phyloP scores from a whole-genome alignment of 2,888 invertebrate genomes.

The Nomada ferruginata region DNA sequence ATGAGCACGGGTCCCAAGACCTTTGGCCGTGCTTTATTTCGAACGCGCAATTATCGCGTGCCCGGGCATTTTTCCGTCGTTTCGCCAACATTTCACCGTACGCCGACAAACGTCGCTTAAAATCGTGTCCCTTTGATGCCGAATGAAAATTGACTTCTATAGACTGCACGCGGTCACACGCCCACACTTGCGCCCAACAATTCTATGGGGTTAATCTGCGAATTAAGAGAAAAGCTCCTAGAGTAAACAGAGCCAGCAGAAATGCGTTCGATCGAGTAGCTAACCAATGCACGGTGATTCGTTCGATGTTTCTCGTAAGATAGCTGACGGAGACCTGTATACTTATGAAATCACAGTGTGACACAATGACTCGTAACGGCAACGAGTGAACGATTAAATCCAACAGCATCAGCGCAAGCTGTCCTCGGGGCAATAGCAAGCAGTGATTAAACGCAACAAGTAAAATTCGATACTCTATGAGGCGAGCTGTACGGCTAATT shows the following conservation, averaged over 20 bases:
- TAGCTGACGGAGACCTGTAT: background rate
- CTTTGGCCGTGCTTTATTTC: constrained; percentile 72
- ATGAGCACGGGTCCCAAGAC: constrained; percentile 73
- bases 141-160: background rate
- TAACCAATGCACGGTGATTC: background rate
- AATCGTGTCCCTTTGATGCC: constrained; percentile 20
- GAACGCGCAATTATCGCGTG: constrained; percentile 72
- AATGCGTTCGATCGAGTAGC: background rate
- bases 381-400: constrained; percentile 53
- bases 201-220: constrained; percentile 1
- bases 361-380: background rate
- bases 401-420: constrained; percentile 27
- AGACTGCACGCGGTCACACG: background rate
- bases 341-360: background rate
- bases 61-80: constrained; percentile 55
- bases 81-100: constrained; percentile 38
- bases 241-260: background rate
- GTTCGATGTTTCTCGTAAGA: background rate
- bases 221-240: background rate
- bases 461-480: constrained; percentile 68
- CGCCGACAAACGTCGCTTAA: constrained; percentile 36
- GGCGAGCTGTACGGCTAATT: constrained; percentile 63
- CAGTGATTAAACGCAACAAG: constrained; percentile 69
- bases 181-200: background rate
- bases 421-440: constrained; percentile 55